These are phyloP conservation scores for Conistra vaccinii DNA, from an alignment of 2,888 invertebrate genomes.

Conservation along the genomic window DNA sequence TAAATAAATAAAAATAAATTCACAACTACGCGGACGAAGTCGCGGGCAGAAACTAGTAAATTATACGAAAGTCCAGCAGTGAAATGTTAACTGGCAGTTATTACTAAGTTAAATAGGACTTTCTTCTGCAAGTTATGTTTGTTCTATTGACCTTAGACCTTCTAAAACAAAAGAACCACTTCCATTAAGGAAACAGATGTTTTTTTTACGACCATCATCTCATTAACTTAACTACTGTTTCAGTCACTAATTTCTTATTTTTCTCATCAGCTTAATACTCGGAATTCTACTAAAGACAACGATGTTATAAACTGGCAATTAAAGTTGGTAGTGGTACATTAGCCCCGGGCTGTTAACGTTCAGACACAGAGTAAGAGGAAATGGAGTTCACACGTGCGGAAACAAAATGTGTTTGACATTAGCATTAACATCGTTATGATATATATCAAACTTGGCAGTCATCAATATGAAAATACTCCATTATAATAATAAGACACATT, in stretches of 20 bases:
- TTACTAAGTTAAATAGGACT: not conserved
- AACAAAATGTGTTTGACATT: constrained; percentile 6
- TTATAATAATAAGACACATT: not conserved
- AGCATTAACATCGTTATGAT: not conserved
- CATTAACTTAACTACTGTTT: constrained; percentile 39
- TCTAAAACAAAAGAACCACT: constrained; percentile 15
- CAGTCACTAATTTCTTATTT: constrained; percentile 46
- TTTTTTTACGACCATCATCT: constrained; percentile 29
- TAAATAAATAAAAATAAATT: too few species aligned
- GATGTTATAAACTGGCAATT: constrained; percentile 58
- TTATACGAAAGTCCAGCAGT: not conserved
- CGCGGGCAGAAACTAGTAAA: not conserved
- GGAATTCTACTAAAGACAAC: constrained; percentile 50
- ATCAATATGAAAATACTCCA: not conserved
- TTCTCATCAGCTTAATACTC: constrained; percentile 42
- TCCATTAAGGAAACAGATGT: constrained; percentile 28
- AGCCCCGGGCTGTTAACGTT: constrained; percentile 45
- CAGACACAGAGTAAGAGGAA: constrained; percentile 14
- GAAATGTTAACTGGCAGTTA: not conserved
- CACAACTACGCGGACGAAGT: not conserved
- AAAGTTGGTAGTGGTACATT: constrained; percentile 57
- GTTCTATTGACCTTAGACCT: not conserved
- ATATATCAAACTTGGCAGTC: not conserved
- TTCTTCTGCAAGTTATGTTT: not conserved
- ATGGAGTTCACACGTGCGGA: constrained; percentile 9